Evolutionary conservation across 2,888 invertebrate species (phyloP).

Genomic region (Melanophora roralis): DNA sequence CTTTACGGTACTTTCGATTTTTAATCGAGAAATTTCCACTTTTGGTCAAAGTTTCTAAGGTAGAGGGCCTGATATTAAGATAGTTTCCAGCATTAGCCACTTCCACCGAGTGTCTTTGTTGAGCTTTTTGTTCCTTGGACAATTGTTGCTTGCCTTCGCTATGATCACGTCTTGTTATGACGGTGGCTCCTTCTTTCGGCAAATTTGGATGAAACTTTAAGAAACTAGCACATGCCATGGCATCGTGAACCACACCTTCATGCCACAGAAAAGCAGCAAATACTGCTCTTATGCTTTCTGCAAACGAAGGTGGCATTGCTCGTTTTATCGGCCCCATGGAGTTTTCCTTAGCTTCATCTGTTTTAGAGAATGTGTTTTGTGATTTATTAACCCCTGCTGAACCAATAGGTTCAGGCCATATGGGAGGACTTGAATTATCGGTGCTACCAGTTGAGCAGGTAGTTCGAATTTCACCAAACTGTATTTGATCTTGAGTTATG

Average conservation of each 20-base stretch:
- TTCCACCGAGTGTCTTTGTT: conserved; percentile 92
- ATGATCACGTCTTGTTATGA: conserved; percentile 82
- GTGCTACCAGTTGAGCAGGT: conserved; percentile 68
- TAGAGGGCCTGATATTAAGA: conserved; percentile 87
- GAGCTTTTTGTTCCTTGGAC: conserved; percentile 80
- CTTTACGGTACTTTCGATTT: conserved; percentile 81
- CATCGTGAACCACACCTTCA: conserved; percentile 97
- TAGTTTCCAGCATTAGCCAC: conserved; percentile 86
- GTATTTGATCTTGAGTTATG: conserved; percentile 64
- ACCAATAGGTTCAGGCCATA: conserved; percentile 65
- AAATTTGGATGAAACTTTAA: conserved; percentile 94
- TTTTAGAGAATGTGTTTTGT: conserved; percentile 44
- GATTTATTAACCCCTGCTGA: conserved; percentile 8
- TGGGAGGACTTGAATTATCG: conserved; percentile 68
- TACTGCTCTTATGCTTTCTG: conserved; percentile 93
- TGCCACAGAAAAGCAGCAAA: conserved; percentile 99
- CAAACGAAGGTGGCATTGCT: conserved; percentile 94
- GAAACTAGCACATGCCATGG: conserved; percentile 98
- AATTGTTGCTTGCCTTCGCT: conserved; percentile 71
- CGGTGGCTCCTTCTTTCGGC: conserved; percentile 87
- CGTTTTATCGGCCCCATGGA: conserved; percentile 81
- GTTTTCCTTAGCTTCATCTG: conserved; percentile 47
- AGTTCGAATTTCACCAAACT: conserved; percentile 64
- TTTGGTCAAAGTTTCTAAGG: conserved; percentile 85
- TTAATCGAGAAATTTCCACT: conserved; percentile 88